phyloP scores from a whole-genome alignment of 1,140 invertebrate species.

The Drosophila sechellia region DNA sequence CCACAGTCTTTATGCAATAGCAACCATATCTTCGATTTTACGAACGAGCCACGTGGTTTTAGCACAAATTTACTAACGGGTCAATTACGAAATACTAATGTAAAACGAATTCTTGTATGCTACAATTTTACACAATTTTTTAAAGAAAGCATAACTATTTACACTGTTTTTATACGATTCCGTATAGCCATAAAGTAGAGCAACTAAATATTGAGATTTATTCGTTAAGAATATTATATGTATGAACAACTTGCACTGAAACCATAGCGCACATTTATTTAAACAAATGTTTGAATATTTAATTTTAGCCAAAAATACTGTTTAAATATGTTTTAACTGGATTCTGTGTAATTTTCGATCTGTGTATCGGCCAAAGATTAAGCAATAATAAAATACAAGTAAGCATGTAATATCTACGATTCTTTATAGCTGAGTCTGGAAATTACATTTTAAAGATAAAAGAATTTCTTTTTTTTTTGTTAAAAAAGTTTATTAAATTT shows the following conservation, averaged over 20 bases:
- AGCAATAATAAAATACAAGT: constrained; percentile 74
- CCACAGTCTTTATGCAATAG: constrained; percentile 57
- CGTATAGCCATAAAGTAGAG: constrained; percentile 56
- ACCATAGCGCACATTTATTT: constrained; percentile 17
- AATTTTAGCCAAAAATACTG: constrained; percentile 37
- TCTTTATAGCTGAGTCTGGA: background rate
- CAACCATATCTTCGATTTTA: constrained; percentile 43
- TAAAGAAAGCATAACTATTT: constrained; percentile 38
- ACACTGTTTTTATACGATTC: constrained; percentile 38
- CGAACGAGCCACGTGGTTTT: constrained; percentile 7
- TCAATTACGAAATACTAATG: constrained; percentile 53
- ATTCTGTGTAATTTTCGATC: constrained; percentile 71
- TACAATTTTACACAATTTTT: constrained; percentile 62
- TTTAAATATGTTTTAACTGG: constrained; percentile 50
- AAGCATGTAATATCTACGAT: constrained; percentile 25
- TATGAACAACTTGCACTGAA: constrained; percentile 10
- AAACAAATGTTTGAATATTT: constrained; percentile 16
- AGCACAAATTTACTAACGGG: constrained; percentile 53
- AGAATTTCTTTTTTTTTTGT: constrained; percentile 16
- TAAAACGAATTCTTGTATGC: constrained; percentile 33
- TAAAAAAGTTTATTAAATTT: constrained; percentile 48
- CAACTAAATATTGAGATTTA: constrained; percentile 35
- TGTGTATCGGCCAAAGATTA: constrained; percentile 80
- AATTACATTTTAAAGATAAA: background rate
- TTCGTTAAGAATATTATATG: constrained; percentile 12